Percentiles rank a stretch among this genome's conserved stretches.
phyloP scores from a whole-genome alignment of 2,888 invertebrate genomes.

The Napeogenes inachia region DNA sequence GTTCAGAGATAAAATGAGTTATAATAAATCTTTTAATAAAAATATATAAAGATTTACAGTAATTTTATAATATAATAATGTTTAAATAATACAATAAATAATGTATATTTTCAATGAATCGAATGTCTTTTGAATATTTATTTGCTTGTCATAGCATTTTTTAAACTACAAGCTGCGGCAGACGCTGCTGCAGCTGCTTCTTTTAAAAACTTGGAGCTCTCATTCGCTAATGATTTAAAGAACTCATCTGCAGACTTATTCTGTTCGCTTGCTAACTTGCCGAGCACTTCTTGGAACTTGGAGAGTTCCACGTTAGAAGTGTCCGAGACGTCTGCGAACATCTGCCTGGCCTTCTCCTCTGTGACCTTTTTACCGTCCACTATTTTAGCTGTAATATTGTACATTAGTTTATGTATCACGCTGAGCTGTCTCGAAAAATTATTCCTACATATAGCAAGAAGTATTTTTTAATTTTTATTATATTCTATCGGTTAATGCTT shows the following conservation, averaged over 20 bases:
- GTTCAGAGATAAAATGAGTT: no score
- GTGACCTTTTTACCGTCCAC: conserved; percentile 39
- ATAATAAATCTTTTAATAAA: no score
- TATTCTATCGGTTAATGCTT: no score
- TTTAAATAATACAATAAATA: no score
- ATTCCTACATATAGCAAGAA: no score
- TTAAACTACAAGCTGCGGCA: conserved; percentile 43
- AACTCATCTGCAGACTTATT: conserved; percentile 39
- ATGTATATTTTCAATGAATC: not conserved
- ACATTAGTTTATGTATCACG: not conserved
- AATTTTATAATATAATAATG: no score
- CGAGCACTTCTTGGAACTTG: conserved; percentile 44
- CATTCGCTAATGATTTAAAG: conserved; percentile 35
- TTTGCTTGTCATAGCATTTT: conserved; percentile 34
- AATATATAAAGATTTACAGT: no score
- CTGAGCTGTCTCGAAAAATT: not conserved
- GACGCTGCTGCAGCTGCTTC: conserved; percentile 41
- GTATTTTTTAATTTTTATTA: no score
- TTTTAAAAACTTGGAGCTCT: conserved; percentile 39
- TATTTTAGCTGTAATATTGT: conserved; percentile 39
- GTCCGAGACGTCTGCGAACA: conserved; percentile 37
- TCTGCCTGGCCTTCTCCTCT: conserved; percentile 41
- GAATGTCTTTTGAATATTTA: conserved; percentile 11
- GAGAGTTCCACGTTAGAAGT: conserved; percentile 35
- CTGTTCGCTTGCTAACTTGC: conserved; percentile 40